Evolutionary conservation across 2,113 vertebrate species (phyloP).

Genomic region (Piaya cayana): DNA sequence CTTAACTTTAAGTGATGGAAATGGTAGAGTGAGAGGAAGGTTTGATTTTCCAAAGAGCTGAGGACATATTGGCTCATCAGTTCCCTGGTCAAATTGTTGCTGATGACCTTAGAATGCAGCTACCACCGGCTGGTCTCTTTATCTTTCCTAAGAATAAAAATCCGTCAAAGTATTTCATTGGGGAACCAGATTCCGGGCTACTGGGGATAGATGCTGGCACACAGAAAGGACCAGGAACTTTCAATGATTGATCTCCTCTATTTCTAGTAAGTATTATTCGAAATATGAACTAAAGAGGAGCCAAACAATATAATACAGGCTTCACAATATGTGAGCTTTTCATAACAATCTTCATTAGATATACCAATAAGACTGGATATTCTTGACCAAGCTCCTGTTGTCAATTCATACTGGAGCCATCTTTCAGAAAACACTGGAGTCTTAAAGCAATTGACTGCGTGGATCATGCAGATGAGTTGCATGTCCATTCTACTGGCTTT

Average conservation of each 20-base stretch:
- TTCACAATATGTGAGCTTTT: background rate
- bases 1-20: background rate
- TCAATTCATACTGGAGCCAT: background rate
- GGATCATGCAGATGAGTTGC: background rate
- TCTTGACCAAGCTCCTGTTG: background rate
- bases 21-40: background rate
- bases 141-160: background rate
- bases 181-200: background rate
- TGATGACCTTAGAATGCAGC: background rate
- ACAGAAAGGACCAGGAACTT: background rate
- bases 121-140: background rate
- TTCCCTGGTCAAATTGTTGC: background rate
- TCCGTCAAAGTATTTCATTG: background rate
- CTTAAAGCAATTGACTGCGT: background rate
- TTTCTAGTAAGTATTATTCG: background rate
- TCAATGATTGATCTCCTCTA: background rate
- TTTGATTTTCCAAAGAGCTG: background rate
- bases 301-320: background rate
- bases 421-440: background rate
- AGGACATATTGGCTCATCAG: background rate
- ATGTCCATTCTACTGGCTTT: background rate
- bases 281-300: background rate
- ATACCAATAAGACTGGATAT: background rate
- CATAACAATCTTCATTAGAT: background rate
- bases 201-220: background rate